Evolutionary conservation across 2,113 vertebrate species (phyloP).

Genomic region (Coptodon bakossiorum): DNA sequence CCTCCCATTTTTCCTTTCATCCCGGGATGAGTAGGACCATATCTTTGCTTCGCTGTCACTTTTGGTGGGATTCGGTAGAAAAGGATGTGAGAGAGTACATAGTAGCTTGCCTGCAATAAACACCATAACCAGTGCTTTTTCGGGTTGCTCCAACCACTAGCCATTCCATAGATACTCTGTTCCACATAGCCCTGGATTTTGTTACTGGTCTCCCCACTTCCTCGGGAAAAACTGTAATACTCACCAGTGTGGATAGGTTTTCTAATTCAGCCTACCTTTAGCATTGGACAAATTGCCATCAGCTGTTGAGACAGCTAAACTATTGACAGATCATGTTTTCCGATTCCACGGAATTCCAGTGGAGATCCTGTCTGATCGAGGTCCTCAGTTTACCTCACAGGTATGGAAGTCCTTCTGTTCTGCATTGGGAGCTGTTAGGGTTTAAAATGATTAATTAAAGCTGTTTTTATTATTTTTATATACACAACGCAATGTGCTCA

Average conservation of each 20-base stretch:
- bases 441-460: background rate
- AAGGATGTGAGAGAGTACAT: rapidly evolving
- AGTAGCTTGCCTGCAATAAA: background rate
- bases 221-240: background rate
- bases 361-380: background rate
- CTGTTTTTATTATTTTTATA: background rate
- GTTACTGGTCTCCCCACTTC: background rate
- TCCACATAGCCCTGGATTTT: background rate
- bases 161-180: background rate
- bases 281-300: background rate
- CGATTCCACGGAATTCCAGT: background rate
- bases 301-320: background rate
- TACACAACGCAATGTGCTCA: background rate
- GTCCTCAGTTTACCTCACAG: background rate
- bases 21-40: background rate
- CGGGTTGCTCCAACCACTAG: background rate
- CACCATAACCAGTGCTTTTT: background rate
- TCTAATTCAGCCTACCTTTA: background rate
- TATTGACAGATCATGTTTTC: background rate
- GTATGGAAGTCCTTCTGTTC: background rate
- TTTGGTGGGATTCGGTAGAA: background rate
- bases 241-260: background rate
- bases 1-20: background rate
- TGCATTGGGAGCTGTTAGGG: background rate
- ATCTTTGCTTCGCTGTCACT: background rate